Evolutionary conservation across 53 echinoderm and acorn worm genomes (phyloP), one percentile per base, ranked within the genome.

Genomic region (Henricia sp.): DNA sequence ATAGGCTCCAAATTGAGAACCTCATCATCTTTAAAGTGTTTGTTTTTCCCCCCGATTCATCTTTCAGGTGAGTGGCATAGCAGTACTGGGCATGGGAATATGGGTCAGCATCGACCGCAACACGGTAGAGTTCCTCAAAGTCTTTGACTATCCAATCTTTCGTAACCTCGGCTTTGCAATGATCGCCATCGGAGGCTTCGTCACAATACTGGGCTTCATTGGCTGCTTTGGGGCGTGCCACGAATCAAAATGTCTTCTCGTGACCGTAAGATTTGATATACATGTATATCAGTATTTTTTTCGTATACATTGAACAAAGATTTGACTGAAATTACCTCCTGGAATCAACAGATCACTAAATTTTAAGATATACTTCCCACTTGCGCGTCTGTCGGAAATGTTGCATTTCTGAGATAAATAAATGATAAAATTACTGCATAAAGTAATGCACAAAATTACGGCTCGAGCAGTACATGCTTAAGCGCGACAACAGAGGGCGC

Each of bases 201-300:
- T 99, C 38, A 99, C 99, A 12, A 83, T 99, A 30, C 87, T 99
- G 0, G 99, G 99, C 0, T 99, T 99, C 77, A 75, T 99, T 29
- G 99, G 99, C 14, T 99, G 99, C 73, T 94, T 95, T 42, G 99
- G 99, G n/a, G 99, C 99, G 6, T 99, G 99, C 38, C 94, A 94
- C 46, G 99, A 99, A 84, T 88, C 90, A 17, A 92, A 92, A 38
- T 99, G 99, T 87, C 95, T 99, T 91, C 85, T 99, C 14, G 92
- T 92, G 94, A 60, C 94, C 74, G 95, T 95, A 82, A 88, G 97
- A 54, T n/a, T n/a, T n/a, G n/a, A n/a, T n/a, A n/a, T n/a, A n/a
- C n/a, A n/a, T n/a, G n/a, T n/a, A n/a, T n/a, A n/a, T n/a, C n/a
- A n/a, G n/a, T n/a, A n/a, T n/a, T n/a, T n/a, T n/a, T n/a, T n/a